A percentile compares a stretch with the other conserved stretches of the same genome.
phyloP scores from a whole-genome alignment of 2,797 vertebrate genomes.

The Myotis vivesi region DNA sequence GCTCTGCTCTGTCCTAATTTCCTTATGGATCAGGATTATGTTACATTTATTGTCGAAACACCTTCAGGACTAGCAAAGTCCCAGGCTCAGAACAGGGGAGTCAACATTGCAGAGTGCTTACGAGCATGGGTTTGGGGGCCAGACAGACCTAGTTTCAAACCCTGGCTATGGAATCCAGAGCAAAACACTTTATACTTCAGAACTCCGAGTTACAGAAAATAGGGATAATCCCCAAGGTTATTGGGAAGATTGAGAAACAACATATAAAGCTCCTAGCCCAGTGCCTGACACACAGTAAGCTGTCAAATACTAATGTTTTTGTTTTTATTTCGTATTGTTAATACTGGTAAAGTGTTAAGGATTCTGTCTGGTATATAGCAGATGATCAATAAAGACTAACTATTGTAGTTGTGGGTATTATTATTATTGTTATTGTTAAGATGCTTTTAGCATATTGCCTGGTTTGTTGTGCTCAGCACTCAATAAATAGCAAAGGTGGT shows the following conservation, averaged over 20 bases:
- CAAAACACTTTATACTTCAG: not conserved
- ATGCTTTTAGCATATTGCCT: not conserved
- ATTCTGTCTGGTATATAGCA: not conserved
- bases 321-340: not conserved
- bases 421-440: not conserved
- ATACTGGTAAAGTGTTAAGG: not conserved
- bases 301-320: not conserved
- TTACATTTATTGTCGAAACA: not conserved
- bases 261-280: not conserved
- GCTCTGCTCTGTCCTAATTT: not conserved
- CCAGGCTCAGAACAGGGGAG: not conserved
- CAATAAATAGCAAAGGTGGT: not conserved
- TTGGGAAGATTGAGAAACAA: not conserved
- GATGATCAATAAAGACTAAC: not conserved
- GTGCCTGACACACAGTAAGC: not conserved
- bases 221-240: not conserved
- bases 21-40: not conserved
- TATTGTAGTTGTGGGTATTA: not conserved
- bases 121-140: not conserved
- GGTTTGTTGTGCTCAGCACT: not conserved
- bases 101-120: not conserved
- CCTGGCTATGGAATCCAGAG: not conserved
- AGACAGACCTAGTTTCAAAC: not conserved
- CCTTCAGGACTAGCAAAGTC: not conserved
- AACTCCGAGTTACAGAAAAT: not conserved